Percentiles rank a stretch among this genome's conserved stretches.
Conservation (phyloP, 1,140 invertebrate species). For the Nasonia vitripennis region DNA sequence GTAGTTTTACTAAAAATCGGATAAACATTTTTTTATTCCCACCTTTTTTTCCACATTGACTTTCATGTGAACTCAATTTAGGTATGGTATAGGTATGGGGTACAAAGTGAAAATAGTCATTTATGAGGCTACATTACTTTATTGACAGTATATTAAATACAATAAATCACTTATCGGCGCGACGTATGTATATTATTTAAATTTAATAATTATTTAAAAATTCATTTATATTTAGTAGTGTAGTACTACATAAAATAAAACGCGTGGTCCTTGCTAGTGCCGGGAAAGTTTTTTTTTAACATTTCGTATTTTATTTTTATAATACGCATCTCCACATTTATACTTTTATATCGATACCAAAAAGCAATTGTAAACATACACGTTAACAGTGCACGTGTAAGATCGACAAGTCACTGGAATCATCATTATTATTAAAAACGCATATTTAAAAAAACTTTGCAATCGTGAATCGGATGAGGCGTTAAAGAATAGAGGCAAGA, state of each 20-base stretch:
- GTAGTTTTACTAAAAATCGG: no score
- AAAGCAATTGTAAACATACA: slow-evolving; percentile 7
- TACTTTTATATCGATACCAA: not conserved
- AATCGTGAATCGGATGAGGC: slow-evolving; percentile 10
- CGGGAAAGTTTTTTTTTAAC: slow-evolving; percentile 11
- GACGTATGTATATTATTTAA: slow-evolving; percentile 29
- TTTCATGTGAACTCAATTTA: not conserved
- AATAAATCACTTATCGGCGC: slow-evolving; percentile 52
- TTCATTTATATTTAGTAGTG: slow-evolving; percentile 31
- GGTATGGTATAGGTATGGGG: not conserved
- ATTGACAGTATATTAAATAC: slow-evolving; percentile 57
- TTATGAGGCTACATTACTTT: slow-evolving; percentile 54
- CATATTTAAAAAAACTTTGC: not conserved
- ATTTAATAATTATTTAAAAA: slow-evolving; percentile 24
- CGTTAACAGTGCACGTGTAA: slow-evolving; percentile 17
- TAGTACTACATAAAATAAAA: slow-evolving; percentile 21
- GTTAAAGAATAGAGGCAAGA: not conserved
- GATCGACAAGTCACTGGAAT: slow-evolving; percentile 13
- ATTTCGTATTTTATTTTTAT: slow-evolving; percentile 2
- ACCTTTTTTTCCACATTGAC: no score
- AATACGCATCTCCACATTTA: not conserved
- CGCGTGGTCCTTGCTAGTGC: slow-evolving; percentile 16
- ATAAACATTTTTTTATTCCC: no score
- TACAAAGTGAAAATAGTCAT: not conserved
- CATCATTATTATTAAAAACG: not conserved